These are phyloP conservation scores for Eledone cirrhosa DNA, from an alignment of 2,888 invertebrate species.

Conservation along the genomic window DNA sequence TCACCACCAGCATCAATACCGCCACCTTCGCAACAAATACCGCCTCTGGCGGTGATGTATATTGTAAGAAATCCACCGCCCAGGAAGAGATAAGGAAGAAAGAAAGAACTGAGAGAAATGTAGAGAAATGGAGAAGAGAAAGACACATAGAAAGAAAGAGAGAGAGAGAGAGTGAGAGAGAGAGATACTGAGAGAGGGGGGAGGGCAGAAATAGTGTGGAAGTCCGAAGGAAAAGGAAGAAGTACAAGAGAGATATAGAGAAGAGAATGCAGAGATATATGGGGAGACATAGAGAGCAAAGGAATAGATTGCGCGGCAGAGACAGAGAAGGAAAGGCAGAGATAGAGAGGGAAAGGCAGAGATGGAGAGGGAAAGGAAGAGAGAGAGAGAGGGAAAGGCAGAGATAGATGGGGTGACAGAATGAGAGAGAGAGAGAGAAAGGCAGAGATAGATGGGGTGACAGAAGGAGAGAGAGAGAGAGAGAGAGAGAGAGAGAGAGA, in stretches of 20 bases:
- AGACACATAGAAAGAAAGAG: not conserved
- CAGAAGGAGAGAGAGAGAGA: not conserved
- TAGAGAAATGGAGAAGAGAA: not conserved
- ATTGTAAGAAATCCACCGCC: no score
- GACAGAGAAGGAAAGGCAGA: not conserved
- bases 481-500: slow-evolving; percentile 1
- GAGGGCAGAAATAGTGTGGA: not conserved
- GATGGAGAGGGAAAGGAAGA: no score
- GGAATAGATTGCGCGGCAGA: not conserved
- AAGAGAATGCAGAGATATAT: not conserved
- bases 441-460: not conserved
- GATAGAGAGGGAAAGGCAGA: no score
- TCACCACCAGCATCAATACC: no score
- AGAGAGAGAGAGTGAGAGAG: not conserved
- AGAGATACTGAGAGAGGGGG: not conserved
- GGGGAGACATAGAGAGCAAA: not conserved
- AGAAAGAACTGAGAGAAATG: not conserved
- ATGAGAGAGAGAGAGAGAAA: no score
- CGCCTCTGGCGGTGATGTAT: no score
- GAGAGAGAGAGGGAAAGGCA: no score
- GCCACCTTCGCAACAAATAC: no score
- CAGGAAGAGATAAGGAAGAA: no score
- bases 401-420: no score
- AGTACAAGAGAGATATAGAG: not conserved
- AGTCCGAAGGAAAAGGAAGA: not conserved